phyloP scores from a whole-genome alignment of 2,113 vertebrate genomes.

The Dendropsophus ebraccatus region DNA sequence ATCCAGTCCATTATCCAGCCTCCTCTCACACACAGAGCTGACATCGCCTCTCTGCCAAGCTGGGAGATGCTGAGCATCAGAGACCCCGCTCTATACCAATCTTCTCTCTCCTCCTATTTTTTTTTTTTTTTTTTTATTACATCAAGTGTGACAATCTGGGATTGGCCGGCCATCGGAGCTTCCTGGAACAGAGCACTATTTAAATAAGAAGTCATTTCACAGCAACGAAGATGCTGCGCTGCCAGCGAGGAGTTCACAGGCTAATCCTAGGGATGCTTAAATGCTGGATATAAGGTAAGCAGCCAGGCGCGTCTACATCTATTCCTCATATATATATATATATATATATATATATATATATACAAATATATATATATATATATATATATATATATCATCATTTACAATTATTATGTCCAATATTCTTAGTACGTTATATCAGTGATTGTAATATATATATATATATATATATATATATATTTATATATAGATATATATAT shows the following conservation, averaged over 20 bases:
- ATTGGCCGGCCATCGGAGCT: constrained; percentile 42
- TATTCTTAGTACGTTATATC: background rate
- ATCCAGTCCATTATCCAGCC: constrained; percentile 22
- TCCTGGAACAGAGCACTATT: constrained; percentile 58
- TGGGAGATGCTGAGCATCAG: constrained; percentile 10
- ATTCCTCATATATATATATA: no score
- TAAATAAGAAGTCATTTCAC: constrained; percentile 48
- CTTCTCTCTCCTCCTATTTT: constrained; percentile 17
- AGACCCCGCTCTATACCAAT: constrained; percentile 19
- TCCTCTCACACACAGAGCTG: constrained; percentile 19
- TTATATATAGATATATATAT: background rate
- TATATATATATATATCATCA: no score
- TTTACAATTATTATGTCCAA: background rate
- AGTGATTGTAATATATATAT: background rate
- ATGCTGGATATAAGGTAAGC: constrained; percentile 40
- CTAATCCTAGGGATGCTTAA: background rate
- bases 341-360: no score
- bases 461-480: no score
- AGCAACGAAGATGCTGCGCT: constrained; percentile 38
- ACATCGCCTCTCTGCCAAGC: constrained; percentile 19
- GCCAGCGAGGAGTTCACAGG: background rate
- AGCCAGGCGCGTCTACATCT: background rate
- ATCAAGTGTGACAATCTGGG: constrained; percentile 49
- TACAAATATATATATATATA: no score
- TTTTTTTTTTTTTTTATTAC: constrained; percentile 23